Evolutionary conservation across 2,113 vertebrate species (phyloP), one percentile per base, ranked within the genome.

Genomic region (Leiothrix lutea): DNA sequence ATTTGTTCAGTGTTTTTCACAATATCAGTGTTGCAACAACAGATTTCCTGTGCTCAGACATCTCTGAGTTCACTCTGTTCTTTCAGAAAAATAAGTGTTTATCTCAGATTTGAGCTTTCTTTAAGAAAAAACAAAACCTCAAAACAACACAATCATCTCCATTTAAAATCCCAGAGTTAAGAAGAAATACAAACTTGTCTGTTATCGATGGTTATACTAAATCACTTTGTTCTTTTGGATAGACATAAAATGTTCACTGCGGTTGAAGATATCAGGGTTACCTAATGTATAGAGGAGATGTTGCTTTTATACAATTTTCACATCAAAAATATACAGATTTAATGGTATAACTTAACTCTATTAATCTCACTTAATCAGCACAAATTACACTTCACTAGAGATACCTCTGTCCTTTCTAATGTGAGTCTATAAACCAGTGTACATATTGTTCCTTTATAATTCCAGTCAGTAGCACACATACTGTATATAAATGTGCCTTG

Each of bases 401-500:
- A 74, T 73, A 86, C 54, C 54, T 95, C 66, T 94, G 28, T 79
- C 44, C 64, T 50, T 91, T 94, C 78, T 48, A n/a, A 94, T 86
- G 45, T 91, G 72, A 92, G 21, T 57, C 57, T 73, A 69, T 48
- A 82, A 89, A 95, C 70, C 45, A 75, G 72, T 42, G 23, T 45
- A 54, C 60, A 22, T 82, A 81, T 51, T 57, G 86, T 51, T 50
- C 56, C 48, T 91, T 87, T 80, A 51, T 74, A 74, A 94, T 94
- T 93, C 83, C 40, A 20, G 91, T 94, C 73, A 91, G 90, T 85
- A 86, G 50, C 38, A 85, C 71, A 67, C 24, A 57, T 33, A 38
- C 36, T 78, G 33, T 75, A 90, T 73, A 94, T 58, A 94, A 48
- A 93, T 86, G 92, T 94, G 81, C 74, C 80, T 66, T 91, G 88